A percentile compares a stretch with the other conserved stretches of the same genome.
Evolutionary conservation across 2,113 vertebrate genomes (phyloP).

Genomic region (Daboia siamensis): DNA sequence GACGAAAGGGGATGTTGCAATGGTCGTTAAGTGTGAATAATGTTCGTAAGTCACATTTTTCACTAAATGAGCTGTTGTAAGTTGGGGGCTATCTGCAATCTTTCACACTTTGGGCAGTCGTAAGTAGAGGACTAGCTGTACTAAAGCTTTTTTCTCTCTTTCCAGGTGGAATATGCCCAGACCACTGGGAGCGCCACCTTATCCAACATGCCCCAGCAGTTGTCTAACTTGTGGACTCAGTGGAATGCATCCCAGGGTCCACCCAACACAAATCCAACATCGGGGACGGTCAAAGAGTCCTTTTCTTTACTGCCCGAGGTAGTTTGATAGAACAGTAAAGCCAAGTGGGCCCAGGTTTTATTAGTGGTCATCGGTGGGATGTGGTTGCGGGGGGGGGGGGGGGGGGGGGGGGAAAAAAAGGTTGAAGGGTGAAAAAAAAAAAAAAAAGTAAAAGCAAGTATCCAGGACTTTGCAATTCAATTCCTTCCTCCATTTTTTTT

Average conservation of each 20-base stretch:
- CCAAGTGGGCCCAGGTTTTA: neutral
- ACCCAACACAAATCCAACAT: rapidly evolving
- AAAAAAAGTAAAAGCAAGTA: neutral
- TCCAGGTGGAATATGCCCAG: neutral
- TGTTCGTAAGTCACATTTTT: neutral
- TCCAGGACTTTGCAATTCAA: neutral
- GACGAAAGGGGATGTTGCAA: neutral
- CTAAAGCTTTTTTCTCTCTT: neutral
- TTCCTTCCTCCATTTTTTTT: neutral
- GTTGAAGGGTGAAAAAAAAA: no score
- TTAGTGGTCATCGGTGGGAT: neutral
- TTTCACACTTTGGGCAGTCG: neutral
- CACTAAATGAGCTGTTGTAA: neutral
- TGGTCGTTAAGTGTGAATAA: neutral
- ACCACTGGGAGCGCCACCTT: neutral
- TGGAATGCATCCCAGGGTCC: rapidly evolving
- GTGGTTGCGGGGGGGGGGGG: rapidly evolving
- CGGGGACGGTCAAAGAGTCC: rapidly evolving
- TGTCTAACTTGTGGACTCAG: neutral
- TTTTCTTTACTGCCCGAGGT: slow-evolving; percentile 4
- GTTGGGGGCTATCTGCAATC: neutral
- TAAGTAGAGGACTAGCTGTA: neutral
- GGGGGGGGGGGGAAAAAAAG: no score
- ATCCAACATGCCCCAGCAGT: neutral
- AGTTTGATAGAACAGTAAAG: neutral